Conservation (phyloP, 2,797 vertebrate species). For the Tragopan temminckii region DNA sequence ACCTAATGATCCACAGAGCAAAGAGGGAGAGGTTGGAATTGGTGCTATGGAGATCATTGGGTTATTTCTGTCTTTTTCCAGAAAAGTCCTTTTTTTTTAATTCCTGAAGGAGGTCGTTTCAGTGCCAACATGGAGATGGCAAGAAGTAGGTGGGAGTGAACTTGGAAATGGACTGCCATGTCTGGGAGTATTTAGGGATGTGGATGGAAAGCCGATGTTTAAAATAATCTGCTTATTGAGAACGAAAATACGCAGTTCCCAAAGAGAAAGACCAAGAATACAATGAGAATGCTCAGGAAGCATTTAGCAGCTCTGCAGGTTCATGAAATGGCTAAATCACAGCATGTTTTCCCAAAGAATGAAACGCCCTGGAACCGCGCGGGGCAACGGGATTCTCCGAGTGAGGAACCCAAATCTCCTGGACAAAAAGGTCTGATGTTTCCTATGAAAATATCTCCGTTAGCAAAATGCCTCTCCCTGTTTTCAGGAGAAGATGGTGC, state of each 20-base stretch:
- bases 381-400: not conserved
- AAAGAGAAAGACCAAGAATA: conserved; percentile 14
- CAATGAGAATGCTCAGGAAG: conserved; percentile 34
- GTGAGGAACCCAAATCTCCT: not conserved
- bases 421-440: not conserved
- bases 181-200: conserved; percentile 17
- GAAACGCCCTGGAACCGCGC: not conserved
- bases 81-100: conserved; percentile 18
- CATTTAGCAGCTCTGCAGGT: conserved; percentile 19
- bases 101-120: conserved; percentile 28
- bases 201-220: fast-evolving
- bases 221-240: conserved; percentile 15
- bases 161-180: conserved; percentile 55
- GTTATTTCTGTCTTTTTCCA: conserved; percentile 47
- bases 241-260: not conserved
- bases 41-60: not conserved
- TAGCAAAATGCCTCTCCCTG: not conserved
- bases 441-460: fast-evolving
- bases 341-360: conserved; percentile 60
- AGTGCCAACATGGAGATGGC: conserved; percentile 66
- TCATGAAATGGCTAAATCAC: conserved; percentile 69
- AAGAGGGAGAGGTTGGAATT: conserved; percentile 15
- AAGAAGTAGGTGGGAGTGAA: conserved; percentile 67
- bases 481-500: not conserved
- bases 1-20: not conserved